Evolutionary conservation across 2,888 invertebrate species (phyloP).

Genomic region (Hyposoter didymator): DNA sequence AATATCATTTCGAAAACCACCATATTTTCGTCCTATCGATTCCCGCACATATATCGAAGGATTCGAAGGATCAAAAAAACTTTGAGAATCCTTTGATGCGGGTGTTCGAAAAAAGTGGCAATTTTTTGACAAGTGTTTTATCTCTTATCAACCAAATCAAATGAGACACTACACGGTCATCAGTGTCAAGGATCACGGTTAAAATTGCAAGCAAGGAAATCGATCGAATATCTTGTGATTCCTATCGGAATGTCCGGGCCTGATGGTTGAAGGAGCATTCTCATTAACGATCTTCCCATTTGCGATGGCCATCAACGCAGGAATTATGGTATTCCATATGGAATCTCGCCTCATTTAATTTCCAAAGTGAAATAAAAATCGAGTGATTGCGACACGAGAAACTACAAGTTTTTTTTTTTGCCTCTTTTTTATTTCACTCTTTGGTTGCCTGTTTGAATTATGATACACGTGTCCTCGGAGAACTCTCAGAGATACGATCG

Average conservation of each 20-base stretch:
- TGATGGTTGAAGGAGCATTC: slow-evolving; percentile 54
- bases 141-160: neutral
- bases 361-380: neutral
- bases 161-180: neutral
- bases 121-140: neutral
- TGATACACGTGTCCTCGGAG: slow-evolving; percentile 81
- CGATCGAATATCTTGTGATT: neutral
- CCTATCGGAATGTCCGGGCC: slow-evolving; percentile 44
- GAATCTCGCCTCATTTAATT: slow-evolving; percentile 26
- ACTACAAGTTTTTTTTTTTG: neutral
- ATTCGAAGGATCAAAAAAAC: neutral
- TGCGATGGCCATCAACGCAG: slow-evolving; percentile 48
- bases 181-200: neutral
- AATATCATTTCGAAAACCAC: neutral
- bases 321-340: slow-evolving; percentile 42
- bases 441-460: slow-evolving; percentile 70
- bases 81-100: neutral
- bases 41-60: neutral
- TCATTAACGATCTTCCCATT: slow-evolving; percentile 8
- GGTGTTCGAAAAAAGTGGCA: neutral
- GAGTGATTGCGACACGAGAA: neutral
- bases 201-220: neutral
- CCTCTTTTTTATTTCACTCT: neutral
- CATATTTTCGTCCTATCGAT: neutral
- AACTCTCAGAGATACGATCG: slow-evolving; percentile 80